These are phyloP conservation scores for Pangasius macronema DNA, from an alignment of 2,797 vertebrate genomes.

Conservation along the genomic window DNA sequence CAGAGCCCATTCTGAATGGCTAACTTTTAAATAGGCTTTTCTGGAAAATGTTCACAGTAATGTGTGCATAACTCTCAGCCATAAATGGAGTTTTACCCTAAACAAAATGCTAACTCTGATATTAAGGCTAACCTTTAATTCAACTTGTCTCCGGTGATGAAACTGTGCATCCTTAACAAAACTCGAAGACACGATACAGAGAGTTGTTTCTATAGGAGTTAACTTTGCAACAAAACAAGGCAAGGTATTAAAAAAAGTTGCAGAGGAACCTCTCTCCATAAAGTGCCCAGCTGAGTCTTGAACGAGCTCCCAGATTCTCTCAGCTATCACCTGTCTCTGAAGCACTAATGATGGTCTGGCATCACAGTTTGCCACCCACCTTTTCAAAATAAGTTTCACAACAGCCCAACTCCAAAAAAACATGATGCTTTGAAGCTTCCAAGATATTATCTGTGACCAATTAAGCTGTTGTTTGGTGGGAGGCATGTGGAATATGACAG, in stretches of 20 bases:
- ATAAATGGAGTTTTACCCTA: slow-evolving; percentile 6
- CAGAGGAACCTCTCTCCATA: slow-evolving; percentile 50
- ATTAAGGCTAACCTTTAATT: slow-evolving; percentile 3
- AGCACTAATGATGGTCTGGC: slow-evolving; percentile 56
- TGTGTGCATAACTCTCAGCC: slow-evolving; percentile 20
- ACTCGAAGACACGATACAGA: neutral
- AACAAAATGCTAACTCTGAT: slow-evolving; percentile 4
- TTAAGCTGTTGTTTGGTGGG: slow-evolving; percentile 50
- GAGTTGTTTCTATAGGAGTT: slow-evolving; percentile 32
- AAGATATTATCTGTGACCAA: slow-evolving; percentile 49
- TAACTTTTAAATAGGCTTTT: slow-evolving; percentile 40
- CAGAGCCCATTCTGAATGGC: slow-evolving; percentile 45
- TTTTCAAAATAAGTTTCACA: slow-evolving; percentile 56
- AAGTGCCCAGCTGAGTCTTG: slow-evolving; percentile 70
- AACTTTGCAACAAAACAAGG: slow-evolving; percentile 39
- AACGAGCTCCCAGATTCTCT: slow-evolving; percentile 70
- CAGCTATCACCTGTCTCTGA: slow-evolving; percentile 64
- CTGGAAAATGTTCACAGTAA: slow-evolving; percentile 36
- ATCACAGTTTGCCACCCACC: slow-evolving; percentile 52
- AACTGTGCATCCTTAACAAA: slow-evolving; percentile 7
- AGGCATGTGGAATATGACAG: slow-evolving; percentile 47
- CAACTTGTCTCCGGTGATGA: neutral
- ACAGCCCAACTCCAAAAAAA: slow-evolving; percentile 46
- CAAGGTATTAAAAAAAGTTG: slow-evolving; percentile 66
- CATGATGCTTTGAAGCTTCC: slow-evolving; percentile 46